These are phyloP conservation scores for Epinephelus cyanopodus DNA, from an alignment of 2,113 vertebrate species.

Conservation along the genomic window DNA sequence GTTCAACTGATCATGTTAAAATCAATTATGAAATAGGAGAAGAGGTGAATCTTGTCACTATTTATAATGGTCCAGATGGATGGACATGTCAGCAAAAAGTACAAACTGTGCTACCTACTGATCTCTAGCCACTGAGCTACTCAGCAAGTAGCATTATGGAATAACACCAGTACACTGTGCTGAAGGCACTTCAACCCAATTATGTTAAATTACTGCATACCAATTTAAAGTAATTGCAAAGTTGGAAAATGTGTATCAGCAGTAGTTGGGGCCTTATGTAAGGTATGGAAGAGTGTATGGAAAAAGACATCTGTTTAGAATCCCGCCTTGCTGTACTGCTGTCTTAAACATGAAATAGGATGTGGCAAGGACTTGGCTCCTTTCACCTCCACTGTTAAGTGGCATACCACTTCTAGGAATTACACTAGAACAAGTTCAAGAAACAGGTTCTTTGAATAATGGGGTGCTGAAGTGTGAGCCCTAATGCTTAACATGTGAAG, in stretches of 20 bases:
- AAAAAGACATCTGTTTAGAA: slow-evolving; percentile 79
- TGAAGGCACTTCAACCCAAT: slow-evolving; percentile 49
- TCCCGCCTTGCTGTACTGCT: slow-evolving; percentile 46
- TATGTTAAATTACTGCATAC: slow-evolving; percentile 48
- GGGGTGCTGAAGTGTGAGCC: slow-evolving; percentile 54
- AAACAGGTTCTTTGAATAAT: slow-evolving; percentile 63
- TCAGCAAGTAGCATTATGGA: slow-evolving; percentile 37
- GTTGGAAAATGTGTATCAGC: slow-evolving; percentile 75
- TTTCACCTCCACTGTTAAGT: slow-evolving; percentile 63
- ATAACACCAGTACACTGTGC: slow-evolving; percentile 41
- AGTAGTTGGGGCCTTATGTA: slow-evolving; percentile 59
- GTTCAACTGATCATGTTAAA: background rate
- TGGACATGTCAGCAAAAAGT: slow-evolving; percentile 34
- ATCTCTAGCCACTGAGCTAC: slow-evolving; percentile 24
- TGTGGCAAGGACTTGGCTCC: slow-evolving; percentile 64
- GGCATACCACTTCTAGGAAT: slow-evolving; percentile 70
- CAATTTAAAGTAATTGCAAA: slow-evolving; percentile 69
- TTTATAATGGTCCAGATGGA: slow-evolving; percentile 36
- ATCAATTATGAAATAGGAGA: background rate
- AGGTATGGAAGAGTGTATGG: slow-evolving; percentile 77
- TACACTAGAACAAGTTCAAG: slow-evolving; percentile 47
- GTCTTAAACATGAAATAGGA: slow-evolving; percentile 67
- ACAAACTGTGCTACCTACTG: slow-evolving; percentile 32
- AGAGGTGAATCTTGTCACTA: background rate
- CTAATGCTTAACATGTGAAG: slow-evolving; percentile 65